These are phyloP conservation scores for Cnemophilus loriae DNA, from an alignment of 2,113 vertebrate species.

Conservation along the genomic window DNA sequence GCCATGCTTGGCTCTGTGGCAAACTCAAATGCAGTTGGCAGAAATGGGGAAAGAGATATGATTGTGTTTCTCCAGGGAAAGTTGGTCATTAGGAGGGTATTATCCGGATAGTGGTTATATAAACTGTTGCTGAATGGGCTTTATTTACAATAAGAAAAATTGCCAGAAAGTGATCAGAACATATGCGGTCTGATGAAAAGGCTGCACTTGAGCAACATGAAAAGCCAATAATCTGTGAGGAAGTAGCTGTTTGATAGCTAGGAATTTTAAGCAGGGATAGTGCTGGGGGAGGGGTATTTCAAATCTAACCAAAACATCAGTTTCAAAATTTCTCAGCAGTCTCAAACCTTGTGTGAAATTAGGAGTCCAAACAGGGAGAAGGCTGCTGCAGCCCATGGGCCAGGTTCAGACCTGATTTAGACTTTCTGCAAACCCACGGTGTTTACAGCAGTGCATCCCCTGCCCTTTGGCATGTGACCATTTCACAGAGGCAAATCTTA, in stretches of 20 bases:
- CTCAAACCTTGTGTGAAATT: neutral
- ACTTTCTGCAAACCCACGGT: neutral
- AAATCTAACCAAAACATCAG: neutral
- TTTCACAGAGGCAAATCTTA: neutral
- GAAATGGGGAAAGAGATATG: neutral
- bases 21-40: slow-evolving; percentile 36
- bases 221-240: slow-evolving; percentile 57
- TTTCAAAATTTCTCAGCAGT: neutral
- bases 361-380: neutral
- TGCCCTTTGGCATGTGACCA: neutral
- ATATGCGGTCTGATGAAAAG: slow-evolving; percentile 37
- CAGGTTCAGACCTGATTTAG: neutral
- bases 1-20: neutral
- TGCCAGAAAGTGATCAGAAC: slow-evolving; percentile 60
- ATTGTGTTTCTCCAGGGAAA: slow-evolving; percentile 46
- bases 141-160: slow-evolving; percentile 56
- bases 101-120: slow-evolving; percentile 35
- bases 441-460: neutral
- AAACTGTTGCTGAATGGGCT: slow-evolving; percentile 51
- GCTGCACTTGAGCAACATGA: slow-evolving; percentile 42
- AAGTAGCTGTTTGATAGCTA: slow-evolving; percentile 18
- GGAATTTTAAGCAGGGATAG: slow-evolving; percentile 40
- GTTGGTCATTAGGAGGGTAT: slow-evolving; percentile 54
- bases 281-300: neutral
- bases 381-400: neutral